phyloP scores from a whole-genome alignment of 2,888 invertebrate species.

The Andrena chrysosceles region DNA sequence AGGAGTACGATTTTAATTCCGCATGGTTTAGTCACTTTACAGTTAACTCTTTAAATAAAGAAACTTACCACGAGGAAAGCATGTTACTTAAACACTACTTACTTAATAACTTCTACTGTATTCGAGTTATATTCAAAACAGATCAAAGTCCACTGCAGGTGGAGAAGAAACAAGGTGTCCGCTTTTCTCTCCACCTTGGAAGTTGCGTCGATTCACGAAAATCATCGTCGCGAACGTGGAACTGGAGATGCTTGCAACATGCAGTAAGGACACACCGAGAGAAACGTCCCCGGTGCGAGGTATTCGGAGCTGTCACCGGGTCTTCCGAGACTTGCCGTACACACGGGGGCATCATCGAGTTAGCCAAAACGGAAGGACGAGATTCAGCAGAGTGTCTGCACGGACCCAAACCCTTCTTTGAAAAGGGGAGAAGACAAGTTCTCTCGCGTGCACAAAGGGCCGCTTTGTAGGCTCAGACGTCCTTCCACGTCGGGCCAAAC shows the following conservation, averaged over 20 bases:
- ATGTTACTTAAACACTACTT: background rate
- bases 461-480: constrained; percentile 65
- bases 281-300: background rate
- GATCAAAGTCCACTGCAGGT: too few species aligned
- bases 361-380: constrained; percentile 60
- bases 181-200: background rate
- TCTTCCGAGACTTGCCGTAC: constrained; percentile 38
- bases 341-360: constrained; percentile 48
- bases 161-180: too few species aligned
- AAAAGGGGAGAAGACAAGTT: constrained; percentile 56
- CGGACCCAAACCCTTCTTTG: constrained; percentile 30
- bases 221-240: constrained; percentile 9
- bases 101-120: too few species aligned
- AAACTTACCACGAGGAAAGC: background rate
- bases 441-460: constrained; percentile 48
- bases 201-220: background rate
- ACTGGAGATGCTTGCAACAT: constrained; percentile 14
- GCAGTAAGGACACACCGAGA: background rate
- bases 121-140: too few species aligned
- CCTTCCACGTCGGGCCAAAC: constrained; percentile 52
- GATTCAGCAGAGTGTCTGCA: constrained; percentile 57
- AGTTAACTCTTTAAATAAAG: constrained; percentile 26
- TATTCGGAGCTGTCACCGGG: constrained; percentile 34
- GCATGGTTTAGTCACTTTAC: constrained; percentile 26
- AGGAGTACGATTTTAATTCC: constrained; percentile 40